Base-by-base conservation (phyloP, 1,140 invertebrate genomes). In the Oreohelix idahoensis region DNA sequence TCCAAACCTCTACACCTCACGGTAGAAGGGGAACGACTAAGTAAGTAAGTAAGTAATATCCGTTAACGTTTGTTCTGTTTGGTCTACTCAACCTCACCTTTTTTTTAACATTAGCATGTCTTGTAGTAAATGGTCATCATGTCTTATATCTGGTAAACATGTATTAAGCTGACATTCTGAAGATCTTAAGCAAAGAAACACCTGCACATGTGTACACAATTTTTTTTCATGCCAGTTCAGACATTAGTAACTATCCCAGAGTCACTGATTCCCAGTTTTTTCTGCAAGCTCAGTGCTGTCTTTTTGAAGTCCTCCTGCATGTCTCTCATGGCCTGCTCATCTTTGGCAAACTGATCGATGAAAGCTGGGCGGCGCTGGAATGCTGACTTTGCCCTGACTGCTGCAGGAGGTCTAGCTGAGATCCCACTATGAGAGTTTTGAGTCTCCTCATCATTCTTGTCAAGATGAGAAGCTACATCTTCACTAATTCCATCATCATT, bases 221-320 rank as follows among this genome's bases (percentile, higher is more conserved):
- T 66, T 17, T 32, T 35, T 11, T 32, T 5, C 29, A 5, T 66
- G 63, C 17, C 20, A 13, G 29, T 23, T 81, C 71, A 81, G 45
- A 49, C 66, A 29, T 38, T 11, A 0, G 23, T 8, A 75, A 82
- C 38, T 35, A 82, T 58, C 13, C 80, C 80, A 74, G 69, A 69
- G 32, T 75, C 80, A 17, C 32, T 29, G n/a, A 82, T 74, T 1
- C 80, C 80, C 39, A 82, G 45, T 39, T 75, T 73, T 39, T 82
- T 82, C 51, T 82, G 80, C 20, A 82, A 49, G 29, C 8, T 38
- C 71, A 82, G 1, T 20, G 71, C 71, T 26, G 35, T 82, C 49
- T 82, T 74, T 45, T 58, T 82, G 36, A 82, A 82, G n/a, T 82
- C 80, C 17, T 74, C 51, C 29, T 74, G 66, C 23, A 82, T 82